phyloP scores from a whole-genome alignment of 2,113 vertebrate genomes.

The Parus major region DNA sequence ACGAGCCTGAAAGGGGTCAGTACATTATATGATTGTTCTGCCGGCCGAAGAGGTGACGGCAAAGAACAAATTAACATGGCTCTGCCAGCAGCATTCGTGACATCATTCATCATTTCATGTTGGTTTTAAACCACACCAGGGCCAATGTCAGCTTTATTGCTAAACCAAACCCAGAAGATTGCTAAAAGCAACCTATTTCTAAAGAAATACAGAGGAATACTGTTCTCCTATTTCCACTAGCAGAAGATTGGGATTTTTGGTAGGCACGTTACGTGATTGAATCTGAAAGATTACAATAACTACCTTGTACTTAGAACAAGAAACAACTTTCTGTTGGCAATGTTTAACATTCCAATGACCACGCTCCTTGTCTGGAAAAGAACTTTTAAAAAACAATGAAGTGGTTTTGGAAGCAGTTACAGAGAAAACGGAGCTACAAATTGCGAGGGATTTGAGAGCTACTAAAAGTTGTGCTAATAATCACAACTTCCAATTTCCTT shows the following conservation, averaged over 20 bases:
- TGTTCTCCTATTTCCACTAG: background rate
- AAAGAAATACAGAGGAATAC: background rate
- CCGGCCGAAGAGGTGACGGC: background rate
- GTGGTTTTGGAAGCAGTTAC: background rate
- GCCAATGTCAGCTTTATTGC: background rate
- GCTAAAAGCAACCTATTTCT: background rate
- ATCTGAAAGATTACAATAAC: constrained; percentile 22
- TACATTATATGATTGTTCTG: background rate
- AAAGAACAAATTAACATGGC: background rate
- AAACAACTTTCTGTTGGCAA: background rate
- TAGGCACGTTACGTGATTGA: background rate
- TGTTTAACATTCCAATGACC: background rate
- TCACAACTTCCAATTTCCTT: background rate
- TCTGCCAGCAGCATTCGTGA: background rate
- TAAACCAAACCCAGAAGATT: background rate
- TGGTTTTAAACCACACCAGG: background rate
- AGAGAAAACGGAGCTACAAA: background rate
- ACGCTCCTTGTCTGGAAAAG: background rate
- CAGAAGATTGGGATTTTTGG: background rate
- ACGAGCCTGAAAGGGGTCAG: background rate
- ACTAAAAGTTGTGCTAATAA: background rate
- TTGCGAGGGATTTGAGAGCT: background rate
- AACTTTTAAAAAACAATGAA: background rate
- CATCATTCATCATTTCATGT: background rate
- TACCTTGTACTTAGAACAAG: background rate